phyloP scores from a whole-genome alignment of 1,140 invertebrate genomes.

The Pseudoatta argentina region DNA sequence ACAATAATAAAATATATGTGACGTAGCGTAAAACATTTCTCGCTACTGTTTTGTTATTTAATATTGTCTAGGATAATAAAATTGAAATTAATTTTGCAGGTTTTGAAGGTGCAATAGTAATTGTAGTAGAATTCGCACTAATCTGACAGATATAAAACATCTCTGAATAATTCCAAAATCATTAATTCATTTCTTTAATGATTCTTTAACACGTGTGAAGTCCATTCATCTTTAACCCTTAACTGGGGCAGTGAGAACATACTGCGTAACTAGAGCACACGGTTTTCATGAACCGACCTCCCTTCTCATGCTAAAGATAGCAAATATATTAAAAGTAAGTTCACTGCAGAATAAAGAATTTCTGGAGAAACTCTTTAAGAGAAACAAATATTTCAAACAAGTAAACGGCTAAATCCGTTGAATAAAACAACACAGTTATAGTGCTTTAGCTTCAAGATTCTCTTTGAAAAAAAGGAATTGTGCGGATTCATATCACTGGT shows the following conservation, averaged over 20 bases:
- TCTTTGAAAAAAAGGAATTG: neutral
- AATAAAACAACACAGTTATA: neutral
- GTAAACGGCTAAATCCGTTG: neutral
- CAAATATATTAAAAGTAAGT: conserved; percentile 24
- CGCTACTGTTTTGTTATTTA: conserved; percentile 16
- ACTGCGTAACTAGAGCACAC: conserved; percentile 37
- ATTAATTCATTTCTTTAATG: conserved; percentile 13
- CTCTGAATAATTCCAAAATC: neutral
- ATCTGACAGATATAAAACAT: neutral
- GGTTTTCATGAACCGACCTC: conserved; percentile 17
- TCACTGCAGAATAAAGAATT: neutral
- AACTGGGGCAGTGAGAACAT: conserved; percentile 24
- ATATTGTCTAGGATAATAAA: conserved; percentile 21
- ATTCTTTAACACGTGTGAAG: conserved; percentile 8
- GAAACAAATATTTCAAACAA: neutral
- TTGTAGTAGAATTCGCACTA: neutral
- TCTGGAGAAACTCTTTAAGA: conserved; percentile 1
- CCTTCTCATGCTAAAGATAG: conserved; percentile 28
- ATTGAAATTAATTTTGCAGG: neutral
- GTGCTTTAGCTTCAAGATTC: neutral
- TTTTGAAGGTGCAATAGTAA: neutral
- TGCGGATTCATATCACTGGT: neutral
- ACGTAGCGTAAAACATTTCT: conserved; percentile 10
- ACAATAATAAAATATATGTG: neutral
- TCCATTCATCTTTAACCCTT: conserved; percentile 42